These are phyloP conservation scores for Apis mellifera DNA, from an alignment of 1,140 invertebrate genomes.

Conservation along the genomic window Amel_HAv3.1 CM009942.2:314001-314500, in stretches of 20 bases:
- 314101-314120: too few species aligned
- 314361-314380: constrained; percentile 61
- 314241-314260: constrained; percentile 42
- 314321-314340: constrained; percentile 60
- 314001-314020: too few species aligned
- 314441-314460: constrained; percentile 50
- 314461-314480: constrained; percentile 42
- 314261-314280: constrained; percentile 18
- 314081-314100: too few species aligned
- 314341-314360: constrained; percentile 67
- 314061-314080: too few species aligned
- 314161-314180: neutral
- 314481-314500: constrained; percentile 57
- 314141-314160: too few species aligned
- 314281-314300: constrained; percentile 31
- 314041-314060: too few species aligned
- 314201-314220: constrained; percentile 26
- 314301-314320: constrained; percentile 55
- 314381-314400: constrained; percentile 64
- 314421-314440: constrained; percentile 54
- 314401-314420: constrained; percentile 63
- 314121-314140: too few species aligned
- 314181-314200: neutral
- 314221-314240: constrained; percentile 31
- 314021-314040: neutral